A percentile compares a stretch with the other conserved stretches of the same genome.
Conservation (phyloP, 2,797 vertebrate genomes). For the Eurystomus glaucurus region DNA sequence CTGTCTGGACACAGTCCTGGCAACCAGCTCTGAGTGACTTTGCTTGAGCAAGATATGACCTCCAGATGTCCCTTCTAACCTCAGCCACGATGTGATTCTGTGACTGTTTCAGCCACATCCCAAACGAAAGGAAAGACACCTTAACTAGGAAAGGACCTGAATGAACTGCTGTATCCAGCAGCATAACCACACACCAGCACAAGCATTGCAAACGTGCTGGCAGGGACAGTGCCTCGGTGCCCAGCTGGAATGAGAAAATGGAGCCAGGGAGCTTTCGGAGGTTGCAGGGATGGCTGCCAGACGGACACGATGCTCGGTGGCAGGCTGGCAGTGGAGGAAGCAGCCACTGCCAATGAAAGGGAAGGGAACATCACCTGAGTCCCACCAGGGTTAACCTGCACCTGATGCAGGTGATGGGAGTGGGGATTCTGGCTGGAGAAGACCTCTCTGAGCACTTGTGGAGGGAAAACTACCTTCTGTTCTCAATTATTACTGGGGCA, state of each 20-base stretch:
- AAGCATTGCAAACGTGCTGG: background rate
- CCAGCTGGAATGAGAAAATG: background rate
- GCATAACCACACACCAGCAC: background rate
- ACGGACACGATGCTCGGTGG: background rate
- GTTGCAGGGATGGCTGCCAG: background rate
- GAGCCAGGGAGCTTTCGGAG: background rate
- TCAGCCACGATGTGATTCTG: background rate
- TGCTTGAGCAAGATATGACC: background rate
- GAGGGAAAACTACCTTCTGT: background rate
- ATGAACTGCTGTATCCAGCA: background rate
- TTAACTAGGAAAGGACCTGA: background rate
- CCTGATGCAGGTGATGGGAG: background rate
- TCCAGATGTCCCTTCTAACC: background rate
- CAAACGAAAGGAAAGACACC: background rate
- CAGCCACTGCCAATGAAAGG: background rate
- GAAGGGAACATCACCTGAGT: background rate
- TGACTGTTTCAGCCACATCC: background rate
- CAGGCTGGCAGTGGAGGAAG: background rate
- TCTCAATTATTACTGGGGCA: background rate
- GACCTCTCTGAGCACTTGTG: background rate
- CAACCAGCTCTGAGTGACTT: background rate
- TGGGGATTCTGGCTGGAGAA: background rate
- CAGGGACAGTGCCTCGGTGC: background rate
- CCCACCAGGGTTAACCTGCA: slow-evolving; percentile 1
- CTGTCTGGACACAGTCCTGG: rapidly evolving